phyloP scores from a whole-genome alignment of 2,888 invertebrate genomes.

The Xylota segnis region DNA sequence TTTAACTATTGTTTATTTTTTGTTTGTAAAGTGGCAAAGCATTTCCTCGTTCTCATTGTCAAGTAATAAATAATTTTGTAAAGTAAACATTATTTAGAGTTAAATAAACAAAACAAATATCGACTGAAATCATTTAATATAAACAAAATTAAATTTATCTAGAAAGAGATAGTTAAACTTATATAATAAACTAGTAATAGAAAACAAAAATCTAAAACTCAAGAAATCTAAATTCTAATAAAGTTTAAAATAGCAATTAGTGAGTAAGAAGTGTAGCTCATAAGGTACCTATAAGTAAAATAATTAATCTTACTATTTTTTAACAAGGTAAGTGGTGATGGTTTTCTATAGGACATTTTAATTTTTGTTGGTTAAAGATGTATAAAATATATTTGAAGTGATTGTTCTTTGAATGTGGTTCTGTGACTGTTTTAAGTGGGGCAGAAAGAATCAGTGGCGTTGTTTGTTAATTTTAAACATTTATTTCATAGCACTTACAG shows the following conservation, averaged over 20 bases:
- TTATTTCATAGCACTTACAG: too few species aligned
- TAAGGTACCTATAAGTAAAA: constrained; percentile 8
- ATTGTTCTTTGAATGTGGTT: background rate
- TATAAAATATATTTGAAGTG: background rate
- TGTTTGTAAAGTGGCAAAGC: constrained; percentile 14
- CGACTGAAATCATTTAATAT: constrained; percentile 67
- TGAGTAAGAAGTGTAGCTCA: background rate
- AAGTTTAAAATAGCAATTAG: constrained; percentile 18
- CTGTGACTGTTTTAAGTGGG: background rate
- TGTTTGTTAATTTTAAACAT: too few species aligned
- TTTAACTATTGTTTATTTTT: constrained; percentile 42
- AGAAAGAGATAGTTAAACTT: constrained; percentile 3
- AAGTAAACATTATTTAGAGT: constrained; percentile 27
- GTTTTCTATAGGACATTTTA: background rate
- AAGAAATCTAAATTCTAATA: constrained; percentile 38
- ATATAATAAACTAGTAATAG: background rate
- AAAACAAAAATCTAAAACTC: constrained; percentile 9
- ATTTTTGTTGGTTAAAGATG: background rate
- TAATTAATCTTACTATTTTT: constrained; percentile 8
- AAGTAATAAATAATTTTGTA: constrained; percentile 55
- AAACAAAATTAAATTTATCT: constrained; percentile 23
- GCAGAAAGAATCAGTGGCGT: background rate
- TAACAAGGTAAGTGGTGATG: background rate
- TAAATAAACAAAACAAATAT: constrained; percentile 49
- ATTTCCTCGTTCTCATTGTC: constrained; percentile 19